These are phyloP conservation scores for Dicentrarchus labrax DNA, from an alignment of 2,113 vertebrate genomes.

Conservation along the genomic window DNA sequence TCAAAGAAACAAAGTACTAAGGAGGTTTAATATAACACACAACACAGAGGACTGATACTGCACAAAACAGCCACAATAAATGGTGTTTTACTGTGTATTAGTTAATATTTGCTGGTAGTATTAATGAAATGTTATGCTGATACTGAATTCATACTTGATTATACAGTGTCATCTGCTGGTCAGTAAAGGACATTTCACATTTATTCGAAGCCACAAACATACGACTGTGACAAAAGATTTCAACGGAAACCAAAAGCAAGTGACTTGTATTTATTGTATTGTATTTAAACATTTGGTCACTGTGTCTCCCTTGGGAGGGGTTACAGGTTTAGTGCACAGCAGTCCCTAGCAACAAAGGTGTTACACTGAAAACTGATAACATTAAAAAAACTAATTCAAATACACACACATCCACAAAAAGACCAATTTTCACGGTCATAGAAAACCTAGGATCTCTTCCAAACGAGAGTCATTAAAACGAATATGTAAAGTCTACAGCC, in stretches of 20 bases:
- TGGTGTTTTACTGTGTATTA: not conserved
- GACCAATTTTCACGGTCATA: not conserved
- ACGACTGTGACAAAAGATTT: not conserved
- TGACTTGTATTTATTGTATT: constrained; percentile 33
- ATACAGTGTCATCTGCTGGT: constrained; percentile 72
- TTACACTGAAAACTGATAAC: not conserved
- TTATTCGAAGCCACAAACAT: constrained; percentile 2
- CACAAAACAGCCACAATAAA: constrained; percentile 15
- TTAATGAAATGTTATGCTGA: not conserved
- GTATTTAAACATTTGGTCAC: constrained; percentile 10
- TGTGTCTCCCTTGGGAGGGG: not conserved
- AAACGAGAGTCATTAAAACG: not conserved
- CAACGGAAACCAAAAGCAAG: not conserved
- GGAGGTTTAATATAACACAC: not conserved
- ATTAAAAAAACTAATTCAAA: not conserved
- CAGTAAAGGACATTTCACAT: constrained; percentile 26
- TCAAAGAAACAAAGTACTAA: constrained; percentile 8
- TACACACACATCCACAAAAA: constrained; percentile 22
- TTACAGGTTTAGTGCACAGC: constrained; percentile 23
- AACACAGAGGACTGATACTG: not conserved
- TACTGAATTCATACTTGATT: constrained; percentile 18
- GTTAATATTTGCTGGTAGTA: not conserved
- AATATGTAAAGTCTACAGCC: constrained; percentile 24
- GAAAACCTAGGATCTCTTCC: not conserved
- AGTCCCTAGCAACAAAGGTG: not conserved